A percentile compares a stretch with the other conserved stretches of the same genome.
Evolutionary conservation across 2,888 invertebrate species (phyloP).

Genomic region (Endomychus coccineus): DNA sequence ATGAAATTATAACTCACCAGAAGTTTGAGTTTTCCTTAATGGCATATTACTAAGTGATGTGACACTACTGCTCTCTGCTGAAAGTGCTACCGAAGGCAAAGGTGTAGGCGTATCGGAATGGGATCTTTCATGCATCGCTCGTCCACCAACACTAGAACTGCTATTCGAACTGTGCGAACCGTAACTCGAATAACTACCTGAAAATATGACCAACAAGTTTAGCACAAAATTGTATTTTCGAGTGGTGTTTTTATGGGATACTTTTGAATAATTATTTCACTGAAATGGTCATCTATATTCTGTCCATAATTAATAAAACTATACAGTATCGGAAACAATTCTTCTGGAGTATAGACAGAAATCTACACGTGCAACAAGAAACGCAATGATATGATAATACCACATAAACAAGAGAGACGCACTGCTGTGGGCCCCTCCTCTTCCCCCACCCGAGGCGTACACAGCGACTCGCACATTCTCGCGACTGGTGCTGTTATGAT

Average conservation of each 20-base stretch:
- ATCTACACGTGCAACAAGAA: too few species aligned
- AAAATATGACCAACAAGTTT: conserved; percentile 8
- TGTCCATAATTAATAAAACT: too few species aligned
- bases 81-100: conserved; percentile 79
- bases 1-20: conserved; percentile 46
- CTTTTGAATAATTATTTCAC: too few species aligned
- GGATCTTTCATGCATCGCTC: conserved; percentile 77
- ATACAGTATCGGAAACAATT: too few species aligned
- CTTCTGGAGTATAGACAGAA: too few species aligned
- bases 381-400: too few species aligned
- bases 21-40: conserved; percentile 71
- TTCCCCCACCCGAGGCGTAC: too few species aligned
- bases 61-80: conserved; percentile 92
- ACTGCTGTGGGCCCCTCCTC: too few species aligned
- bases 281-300: neutral
- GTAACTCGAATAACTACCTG: conserved; percentile 49
- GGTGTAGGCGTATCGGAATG: conserved; percentile 85
- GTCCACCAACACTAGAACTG: conserved; percentile 43
- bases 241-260: too few species aligned
- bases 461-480: too few species aligned
- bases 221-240: neutral
- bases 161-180: conserved; percentile 46
- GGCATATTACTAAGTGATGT: conserved; percentile 87
- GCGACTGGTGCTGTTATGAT: too few species aligned
- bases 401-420: too few species aligned